phyloP scores from a whole-genome alignment of 2,113 vertebrate species.

The Ptyas mucosa region DNA sequence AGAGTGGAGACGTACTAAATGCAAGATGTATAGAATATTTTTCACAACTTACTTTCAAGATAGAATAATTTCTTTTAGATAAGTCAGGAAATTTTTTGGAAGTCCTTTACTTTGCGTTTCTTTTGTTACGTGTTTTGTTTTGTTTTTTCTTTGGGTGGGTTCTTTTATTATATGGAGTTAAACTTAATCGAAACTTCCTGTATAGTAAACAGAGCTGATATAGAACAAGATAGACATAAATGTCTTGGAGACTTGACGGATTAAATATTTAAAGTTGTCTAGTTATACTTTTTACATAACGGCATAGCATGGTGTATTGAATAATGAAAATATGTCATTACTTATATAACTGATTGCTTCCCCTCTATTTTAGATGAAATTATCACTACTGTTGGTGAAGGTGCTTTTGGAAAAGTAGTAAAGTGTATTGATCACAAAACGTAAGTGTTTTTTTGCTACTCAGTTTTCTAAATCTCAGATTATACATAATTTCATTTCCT shows the following conservation, averaged over 20 bases:
- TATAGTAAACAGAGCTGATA: conserved; percentile 61
- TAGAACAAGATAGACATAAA: conserved; percentile 50
- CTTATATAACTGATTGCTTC: conserved; percentile 60
- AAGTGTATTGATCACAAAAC: conserved; percentile 81
- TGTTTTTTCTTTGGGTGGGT: conserved; percentile 53
- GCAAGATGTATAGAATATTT: conserved; percentile 95
- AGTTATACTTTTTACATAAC: conserved; percentile 42
- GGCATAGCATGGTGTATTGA: conserved; percentile 57
- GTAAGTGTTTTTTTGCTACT: conserved; percentile 48
- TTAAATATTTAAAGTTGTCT: conserved; percentile 45
- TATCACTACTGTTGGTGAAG: conserved; percentile 86
- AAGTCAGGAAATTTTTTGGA: conserved; percentile 61
- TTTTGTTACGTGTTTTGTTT: conserved; percentile 25
- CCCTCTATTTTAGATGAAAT: conserved; percentile 86
- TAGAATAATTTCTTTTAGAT: conserved; percentile 67
- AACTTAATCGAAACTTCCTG: conserved; percentile 43
- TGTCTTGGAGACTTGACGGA: conserved; percentile 57
- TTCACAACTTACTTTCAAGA: conserved; percentile 77
- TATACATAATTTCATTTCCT: not conserved
- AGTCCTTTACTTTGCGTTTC: conserved; percentile 53
- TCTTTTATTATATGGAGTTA: conserved; percentile 54
- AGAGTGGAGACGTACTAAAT: conserved; percentile 96
- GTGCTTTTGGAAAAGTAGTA: conserved; percentile 91
- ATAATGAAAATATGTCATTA: conserved; percentile 36
- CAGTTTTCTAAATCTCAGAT: not conserved